Conservation (phyloP, 2,113 vertebrate genomes). For the Xenotilapia caudafasciata region DNA sequence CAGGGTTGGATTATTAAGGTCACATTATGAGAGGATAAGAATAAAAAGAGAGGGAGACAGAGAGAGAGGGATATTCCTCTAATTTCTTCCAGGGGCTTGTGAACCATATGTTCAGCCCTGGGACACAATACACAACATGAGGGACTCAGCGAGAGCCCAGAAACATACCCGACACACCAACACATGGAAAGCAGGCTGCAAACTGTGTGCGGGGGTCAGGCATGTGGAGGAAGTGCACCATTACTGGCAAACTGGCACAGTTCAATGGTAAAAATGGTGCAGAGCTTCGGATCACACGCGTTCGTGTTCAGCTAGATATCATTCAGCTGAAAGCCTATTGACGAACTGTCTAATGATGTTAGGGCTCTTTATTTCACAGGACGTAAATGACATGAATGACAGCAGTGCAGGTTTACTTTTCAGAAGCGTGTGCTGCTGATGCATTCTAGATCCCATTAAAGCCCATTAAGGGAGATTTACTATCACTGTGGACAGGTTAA, state of each 20-base stretch:
- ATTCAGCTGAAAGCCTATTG: neutral
- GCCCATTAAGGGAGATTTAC: neutral
- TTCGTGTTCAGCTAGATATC: neutral
- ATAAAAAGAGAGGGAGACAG: neutral
- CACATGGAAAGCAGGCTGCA: slow-evolving; percentile 28
- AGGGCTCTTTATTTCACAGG: neutral
- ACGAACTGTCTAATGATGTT: neutral
- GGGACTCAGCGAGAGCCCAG: slow-evolving; percentile 1
- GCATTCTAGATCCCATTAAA: neutral
- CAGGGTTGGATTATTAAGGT: slow-evolving; percentile 47
- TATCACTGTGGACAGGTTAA: neutral
- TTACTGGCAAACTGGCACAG: neutral
- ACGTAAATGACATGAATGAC: neutral
- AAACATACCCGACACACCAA: neutral
- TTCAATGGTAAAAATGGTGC: neutral
- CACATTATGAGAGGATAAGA: slow-evolving; percentile 28
- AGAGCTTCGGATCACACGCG: neutral
- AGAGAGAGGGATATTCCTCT: slow-evolving; percentile 24
- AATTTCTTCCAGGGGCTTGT: slow-evolving; percentile 33
- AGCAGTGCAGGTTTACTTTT: neutral
- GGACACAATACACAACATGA: slow-evolving; percentile 38
- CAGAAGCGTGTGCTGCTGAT: neutral
- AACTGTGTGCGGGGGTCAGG: neutral
- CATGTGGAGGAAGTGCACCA: slow-evolving; percentile 1
- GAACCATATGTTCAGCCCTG: slow-evolving; percentile 50